Evolutionary conservation across 2,888 invertebrate species (phyloP).

Genomic region (Heteromyza rotundicornis): DNA sequence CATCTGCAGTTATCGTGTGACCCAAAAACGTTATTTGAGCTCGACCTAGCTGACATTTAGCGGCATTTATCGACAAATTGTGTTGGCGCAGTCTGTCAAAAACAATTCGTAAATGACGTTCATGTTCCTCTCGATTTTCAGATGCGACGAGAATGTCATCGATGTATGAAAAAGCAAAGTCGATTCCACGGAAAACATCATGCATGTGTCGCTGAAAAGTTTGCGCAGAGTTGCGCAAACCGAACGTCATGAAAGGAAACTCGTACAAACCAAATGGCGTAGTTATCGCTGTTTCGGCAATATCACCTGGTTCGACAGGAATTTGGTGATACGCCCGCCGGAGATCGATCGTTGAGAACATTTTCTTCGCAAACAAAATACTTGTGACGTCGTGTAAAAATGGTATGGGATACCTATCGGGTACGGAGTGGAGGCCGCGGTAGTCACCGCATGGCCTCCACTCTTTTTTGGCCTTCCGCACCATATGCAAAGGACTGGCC

Average conservation of each 20-base stretch:
- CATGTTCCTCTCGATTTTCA: neutral
- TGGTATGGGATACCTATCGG: conserved; percentile 51
- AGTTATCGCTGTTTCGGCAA: neutral
- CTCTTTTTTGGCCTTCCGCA: conserved; percentile 33
- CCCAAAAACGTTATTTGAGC: neutral
- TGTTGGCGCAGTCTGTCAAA: neutral
- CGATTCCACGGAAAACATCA: neutral
- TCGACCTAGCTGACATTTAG: neutral
- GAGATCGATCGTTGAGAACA: conserved; percentile 25
- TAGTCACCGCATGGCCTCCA: conserved; percentile 51
- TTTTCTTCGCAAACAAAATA: conserved; percentile 16
- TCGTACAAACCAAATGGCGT: neutral
- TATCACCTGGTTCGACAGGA: neutral
- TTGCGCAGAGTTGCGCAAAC: conserved; percentile 4
- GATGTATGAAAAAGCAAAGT: neutral
- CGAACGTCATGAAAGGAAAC: conserved; percentile 5
- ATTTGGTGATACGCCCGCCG: conserved; percentile 22
- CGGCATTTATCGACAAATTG: neutral
- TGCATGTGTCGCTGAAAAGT: conserved; percentile 7
- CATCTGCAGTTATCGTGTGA: neutral
- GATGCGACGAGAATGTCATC: conserved; percentile 7
- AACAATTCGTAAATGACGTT: neutral
- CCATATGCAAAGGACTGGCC: conserved; percentile 55
- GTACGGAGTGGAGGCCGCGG: conserved; percentile 41
- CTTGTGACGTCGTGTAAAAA: conserved; percentile 43